Percentiles rank a stretch among this genome's conserved stretches.
phyloP scores from a whole-genome alignment of 2,888 invertebrate genomes.

The Poecilobothrus nobilitatus region DNA sequence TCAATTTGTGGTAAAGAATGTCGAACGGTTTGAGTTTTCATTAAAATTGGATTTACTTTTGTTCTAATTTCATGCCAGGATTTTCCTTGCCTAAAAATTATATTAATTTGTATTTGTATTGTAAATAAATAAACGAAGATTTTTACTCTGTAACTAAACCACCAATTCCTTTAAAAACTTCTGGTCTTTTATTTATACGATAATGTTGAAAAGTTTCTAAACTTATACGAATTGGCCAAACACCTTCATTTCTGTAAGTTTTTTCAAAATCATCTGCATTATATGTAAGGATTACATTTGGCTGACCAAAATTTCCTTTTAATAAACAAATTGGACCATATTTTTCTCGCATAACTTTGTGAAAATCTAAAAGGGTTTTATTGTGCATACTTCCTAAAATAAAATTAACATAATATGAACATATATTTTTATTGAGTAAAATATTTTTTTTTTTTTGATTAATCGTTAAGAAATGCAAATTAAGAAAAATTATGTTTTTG shows the following conservation, averaged over 20 bases:
- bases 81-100: slow-evolving; percentile 50
- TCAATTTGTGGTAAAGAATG: slow-evolving; percentile 32
- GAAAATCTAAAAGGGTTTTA: slow-evolving; percentile 30
- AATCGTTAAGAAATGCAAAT: no score
- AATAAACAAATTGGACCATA: slow-evolving; percentile 45
- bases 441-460: no score
- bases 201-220: slow-evolving; percentile 44
- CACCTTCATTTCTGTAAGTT: slow-evolving; percentile 45
- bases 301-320: slow-evolving; percentile 38
- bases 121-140: background rate
- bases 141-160: slow-evolving; percentile 36
- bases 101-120: background rate
- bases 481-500: no score
- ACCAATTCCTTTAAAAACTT: slow-evolving; percentile 37
- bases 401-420: no score
- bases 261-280: slow-evolving; percentile 47
- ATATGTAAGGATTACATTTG: slow-evolving; percentile 43
- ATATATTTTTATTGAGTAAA: no score
- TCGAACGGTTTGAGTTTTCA: slow-evolving; percentile 34
- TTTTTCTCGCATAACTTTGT: slow-evolving; percentile 27
- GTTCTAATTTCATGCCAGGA: slow-evolving; percentile 60
- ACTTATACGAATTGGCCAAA: slow-evolving; percentile 44
- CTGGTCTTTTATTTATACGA: slow-evolving; percentile 38
- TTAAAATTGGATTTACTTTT: slow-evolving; percentile 43
- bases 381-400: slow-evolving; percentile 31